Conservation (phyloP, 2,113 vertebrate species). For the Thunnus maccoyii region DNA sequence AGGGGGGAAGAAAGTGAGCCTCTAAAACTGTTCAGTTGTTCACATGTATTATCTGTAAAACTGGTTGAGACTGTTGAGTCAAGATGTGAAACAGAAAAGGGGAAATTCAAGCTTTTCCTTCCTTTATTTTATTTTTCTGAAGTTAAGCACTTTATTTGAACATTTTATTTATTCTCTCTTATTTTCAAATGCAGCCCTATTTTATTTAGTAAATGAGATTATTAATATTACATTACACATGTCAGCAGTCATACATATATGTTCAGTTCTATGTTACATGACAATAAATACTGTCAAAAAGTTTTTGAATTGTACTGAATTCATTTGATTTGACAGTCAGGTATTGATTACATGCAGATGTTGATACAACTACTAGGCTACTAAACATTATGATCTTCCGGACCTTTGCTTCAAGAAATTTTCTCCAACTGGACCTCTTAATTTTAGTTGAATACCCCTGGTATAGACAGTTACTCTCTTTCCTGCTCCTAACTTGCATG, state of each 20-base stretch:
- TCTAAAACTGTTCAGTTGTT: too few relatives aligned
- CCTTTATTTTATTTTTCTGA: too few relatives aligned
- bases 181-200: constrained; percentile 5
- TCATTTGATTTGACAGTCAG: too few relatives aligned
- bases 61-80: too few relatives aligned
- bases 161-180: neutral
- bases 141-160: neutral
- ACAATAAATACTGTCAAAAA: neutral
- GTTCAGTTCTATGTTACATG: neutral
- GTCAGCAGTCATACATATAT: neutral
- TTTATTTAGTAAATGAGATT: neutral
- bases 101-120: too few relatives aligned
- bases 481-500: too few relatives aligned
- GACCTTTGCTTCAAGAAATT: neutral
- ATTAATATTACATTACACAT: neutral
- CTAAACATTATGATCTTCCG: neutral
- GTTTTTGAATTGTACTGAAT: neutral
- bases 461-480: too few relatives aligned
- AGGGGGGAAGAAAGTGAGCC: too few relatives aligned
- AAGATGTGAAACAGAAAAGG: too few relatives aligned
- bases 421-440: too few relatives aligned
- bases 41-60: too few relatives aligned
- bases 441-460: too few relatives aligned
- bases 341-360: neutral
- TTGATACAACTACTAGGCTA: neutral